Conservation (phyloP, 2,797 vertebrate genomes). For the Phalanger gymnotis region DNA sequence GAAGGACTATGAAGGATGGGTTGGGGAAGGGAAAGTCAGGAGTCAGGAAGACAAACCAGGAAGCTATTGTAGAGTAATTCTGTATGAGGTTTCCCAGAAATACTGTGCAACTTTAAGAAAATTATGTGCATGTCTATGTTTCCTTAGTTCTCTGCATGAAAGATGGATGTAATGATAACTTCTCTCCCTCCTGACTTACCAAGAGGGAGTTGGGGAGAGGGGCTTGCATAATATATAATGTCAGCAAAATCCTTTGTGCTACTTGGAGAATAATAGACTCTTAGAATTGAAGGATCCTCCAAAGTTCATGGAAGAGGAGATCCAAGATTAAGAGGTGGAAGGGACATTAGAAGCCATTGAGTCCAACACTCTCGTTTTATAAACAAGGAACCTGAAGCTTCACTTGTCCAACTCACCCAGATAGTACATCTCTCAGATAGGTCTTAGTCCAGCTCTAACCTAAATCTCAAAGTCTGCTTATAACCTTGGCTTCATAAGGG, state of each 20-base stretch:
- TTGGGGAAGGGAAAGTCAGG: neutral
- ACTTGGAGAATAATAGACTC: neutral
- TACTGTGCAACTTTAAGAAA: neutral
- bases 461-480: neutral
- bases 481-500: neutral
- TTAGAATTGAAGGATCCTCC: neutral
- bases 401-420: neutral
- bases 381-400: neutral
- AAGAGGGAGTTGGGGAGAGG: neutral
- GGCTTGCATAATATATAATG: neutral
- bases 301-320: neutral
- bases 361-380: neutral
- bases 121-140: neutral
- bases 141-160: neutral
- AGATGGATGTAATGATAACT: neutral
- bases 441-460: neutral
- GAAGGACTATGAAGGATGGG: neutral
- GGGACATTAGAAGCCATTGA: neutral
- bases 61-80: neutral
- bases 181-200: neutral
- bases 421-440: neutral
- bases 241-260: neutral
- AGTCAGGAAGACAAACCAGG: neutral
- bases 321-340: neutral
- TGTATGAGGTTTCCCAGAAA: neutral